Percentiles rank a stretch among this genome's conserved stretches.
Evolutionary conservation across 2,113 vertebrate genomes (phyloP).

Genomic region (Bolborhynchus lineola): DNA sequence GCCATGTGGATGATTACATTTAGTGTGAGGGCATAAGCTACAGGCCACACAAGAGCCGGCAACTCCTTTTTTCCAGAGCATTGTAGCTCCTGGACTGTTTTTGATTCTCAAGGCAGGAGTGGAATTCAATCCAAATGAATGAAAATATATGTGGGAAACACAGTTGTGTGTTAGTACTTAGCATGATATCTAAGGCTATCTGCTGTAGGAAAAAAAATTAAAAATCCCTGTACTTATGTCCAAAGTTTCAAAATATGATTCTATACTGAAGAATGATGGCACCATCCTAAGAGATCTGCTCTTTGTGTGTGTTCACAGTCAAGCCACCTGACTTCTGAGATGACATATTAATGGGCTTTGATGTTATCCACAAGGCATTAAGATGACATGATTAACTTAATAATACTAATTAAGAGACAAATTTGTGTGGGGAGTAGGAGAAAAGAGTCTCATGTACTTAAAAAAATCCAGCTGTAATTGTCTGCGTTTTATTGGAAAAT

Average conservation of each 20-base stretch:
- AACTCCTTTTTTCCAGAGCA: not conserved
- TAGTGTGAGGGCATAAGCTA: not conserved
- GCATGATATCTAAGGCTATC: not conserved
- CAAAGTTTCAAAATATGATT: not conserved
- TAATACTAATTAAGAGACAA: not conserved
- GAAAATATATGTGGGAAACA: not conserved
- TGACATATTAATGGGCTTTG: not conserved
- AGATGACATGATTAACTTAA: not conserved
- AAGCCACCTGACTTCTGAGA: not conserved
- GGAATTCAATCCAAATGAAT: not conserved
- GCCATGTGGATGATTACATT: not conserved
- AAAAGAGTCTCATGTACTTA: not conserved
- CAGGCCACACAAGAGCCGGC: not conserved
- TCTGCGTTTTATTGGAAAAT: not conserved
- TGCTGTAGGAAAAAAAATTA: not conserved
- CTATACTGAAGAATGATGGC: not conserved
- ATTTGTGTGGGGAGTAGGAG: not conserved
- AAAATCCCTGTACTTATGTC: not conserved
- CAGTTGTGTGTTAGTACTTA: not conserved
- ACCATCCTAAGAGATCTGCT: not conserved
- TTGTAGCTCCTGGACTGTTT: not conserved
- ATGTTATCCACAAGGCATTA: not conserved
- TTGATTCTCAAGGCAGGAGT: not conserved
- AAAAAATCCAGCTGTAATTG: not conserved
- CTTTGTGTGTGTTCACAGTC: not conserved